Evolutionary conservation across 2,797 vertebrate genomes (phyloP).

Genomic region (Alcedo quadribrachys): DNA sequence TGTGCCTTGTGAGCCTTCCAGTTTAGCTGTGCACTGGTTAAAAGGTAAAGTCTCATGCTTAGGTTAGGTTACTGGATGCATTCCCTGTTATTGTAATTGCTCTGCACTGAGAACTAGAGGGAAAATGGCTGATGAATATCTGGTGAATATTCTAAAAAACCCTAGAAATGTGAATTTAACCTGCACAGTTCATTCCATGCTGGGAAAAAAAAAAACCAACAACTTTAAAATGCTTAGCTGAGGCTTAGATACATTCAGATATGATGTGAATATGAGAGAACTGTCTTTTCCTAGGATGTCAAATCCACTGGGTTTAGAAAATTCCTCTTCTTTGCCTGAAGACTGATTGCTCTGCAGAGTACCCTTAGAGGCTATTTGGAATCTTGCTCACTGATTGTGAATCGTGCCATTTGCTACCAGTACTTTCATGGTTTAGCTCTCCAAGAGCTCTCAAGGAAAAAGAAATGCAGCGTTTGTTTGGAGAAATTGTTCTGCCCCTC

Average conservation of each 20-base stretch:
- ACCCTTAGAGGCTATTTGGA: neutral
- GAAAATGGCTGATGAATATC: accelerated
- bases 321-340: neutral
- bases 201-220: neutral
- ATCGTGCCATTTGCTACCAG: neutral
- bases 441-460: neutral
- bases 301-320: neutral
- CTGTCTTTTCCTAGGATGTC: neutral
- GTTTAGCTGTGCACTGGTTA: accelerated
- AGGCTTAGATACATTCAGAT: neutral
- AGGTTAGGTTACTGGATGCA: neutral
- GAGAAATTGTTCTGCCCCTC: neutral
- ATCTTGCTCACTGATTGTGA: neutral
- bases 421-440: neutral
- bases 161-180: accelerated
- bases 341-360: neutral
- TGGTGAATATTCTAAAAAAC: neutral
- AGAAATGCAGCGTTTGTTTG: neutral
- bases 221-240: neutral
- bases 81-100: neutral
- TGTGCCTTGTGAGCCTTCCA: neutral
- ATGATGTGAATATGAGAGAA: neutral
- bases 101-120: neutral
- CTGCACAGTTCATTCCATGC: neutral
- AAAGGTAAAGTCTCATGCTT: neutral